phyloP scores from a whole-genome alignment of 2,888 invertebrate species.

The Falcaria lacertinaria region DNA sequence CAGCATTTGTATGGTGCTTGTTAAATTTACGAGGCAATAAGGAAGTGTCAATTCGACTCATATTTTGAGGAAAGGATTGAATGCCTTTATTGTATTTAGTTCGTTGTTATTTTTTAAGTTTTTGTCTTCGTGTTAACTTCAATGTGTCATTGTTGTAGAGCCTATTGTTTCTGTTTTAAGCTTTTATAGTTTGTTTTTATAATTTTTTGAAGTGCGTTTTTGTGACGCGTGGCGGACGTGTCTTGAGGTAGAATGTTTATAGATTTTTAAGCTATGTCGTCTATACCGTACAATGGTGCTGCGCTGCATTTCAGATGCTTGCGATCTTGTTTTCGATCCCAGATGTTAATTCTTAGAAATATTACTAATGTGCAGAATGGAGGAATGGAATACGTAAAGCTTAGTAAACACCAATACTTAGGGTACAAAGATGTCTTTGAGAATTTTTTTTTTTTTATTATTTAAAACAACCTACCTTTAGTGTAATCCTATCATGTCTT shows the following conservation, averaged over 20 bases:
- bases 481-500: no score
- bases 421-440: no score
- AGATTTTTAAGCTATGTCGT: no score
- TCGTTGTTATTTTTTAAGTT: constrained; percentile 55
- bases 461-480: no score
- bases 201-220: constrained; percentile 57
- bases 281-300: no score
- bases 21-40: constrained; percentile 74
- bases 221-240: constrained; percentile 25
- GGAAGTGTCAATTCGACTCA: constrained; percentile 67
- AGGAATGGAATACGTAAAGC: no score
- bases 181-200: constrained; percentile 66
- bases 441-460: no score
- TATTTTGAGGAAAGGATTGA: constrained; percentile 77
- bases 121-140: constrained; percentile 54
- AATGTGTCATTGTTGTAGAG: constrained; percentile 52
- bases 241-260: constrained; percentile 20
- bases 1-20: constrained; percentile 48
- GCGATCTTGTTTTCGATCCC: no score
- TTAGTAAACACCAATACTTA: no score
- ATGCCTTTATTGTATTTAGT: constrained; percentile 54
- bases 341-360: no score
- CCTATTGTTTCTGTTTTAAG: constrained; percentile 58
- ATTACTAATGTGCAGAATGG: no score
- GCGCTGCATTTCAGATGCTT: no score